Evolutionary conservation across 2,888 invertebrate species (phyloP), one percentile per base, ranked within the genome.

Genomic region (Caenorhabditis plicata): DNA sequence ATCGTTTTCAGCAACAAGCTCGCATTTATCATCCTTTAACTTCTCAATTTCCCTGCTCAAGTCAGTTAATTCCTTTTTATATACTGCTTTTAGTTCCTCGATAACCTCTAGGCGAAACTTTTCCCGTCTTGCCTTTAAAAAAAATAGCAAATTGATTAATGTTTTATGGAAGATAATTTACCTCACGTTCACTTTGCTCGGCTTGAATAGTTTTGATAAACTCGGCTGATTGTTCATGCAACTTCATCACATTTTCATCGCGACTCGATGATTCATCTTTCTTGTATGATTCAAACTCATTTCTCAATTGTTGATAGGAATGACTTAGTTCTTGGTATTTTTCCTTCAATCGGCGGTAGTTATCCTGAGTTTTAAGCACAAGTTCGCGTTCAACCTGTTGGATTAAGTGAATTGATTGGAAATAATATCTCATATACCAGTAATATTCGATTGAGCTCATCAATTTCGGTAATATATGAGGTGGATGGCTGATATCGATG

Each of bases 331-430:
- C 40, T 25, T 52, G 9, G 38, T 36, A 58, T 20, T 58, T 52
- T n/a, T 52, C 48, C 25, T 58, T 58, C 11, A 58, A 31, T 7
- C 7, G 52, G 11, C 49, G 48, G 32, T 58, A 58, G 38, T 58
- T 58, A 35, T 58, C 58, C 36, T 58, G 58, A 0, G 58, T 58
- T 45, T 58, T 58, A 11, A 58, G 22, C 0, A 58, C 58, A 3
- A 58, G 29, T 13, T 58, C 52, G 29, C 58, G 32, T 41, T 58
- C 58, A 5, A 58, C 57, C 57, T 57, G 42, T 3, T 26, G 4
- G 26, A 23, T 2, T 22, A 22, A 13, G 11, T 27, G 22, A 19
- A 19, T 27, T 17, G 15, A 4, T 8, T 20, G 22, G 31, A 13
- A n/a, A 29, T 17, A n/a, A 38, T 31, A 40, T 38, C 54, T 54